Percentiles rank a stretch among this genome's conserved stretches.
phyloP scores from a whole-genome alignment of 2,888 invertebrate species.

The Dromius quadrimaculatus region DNA sequence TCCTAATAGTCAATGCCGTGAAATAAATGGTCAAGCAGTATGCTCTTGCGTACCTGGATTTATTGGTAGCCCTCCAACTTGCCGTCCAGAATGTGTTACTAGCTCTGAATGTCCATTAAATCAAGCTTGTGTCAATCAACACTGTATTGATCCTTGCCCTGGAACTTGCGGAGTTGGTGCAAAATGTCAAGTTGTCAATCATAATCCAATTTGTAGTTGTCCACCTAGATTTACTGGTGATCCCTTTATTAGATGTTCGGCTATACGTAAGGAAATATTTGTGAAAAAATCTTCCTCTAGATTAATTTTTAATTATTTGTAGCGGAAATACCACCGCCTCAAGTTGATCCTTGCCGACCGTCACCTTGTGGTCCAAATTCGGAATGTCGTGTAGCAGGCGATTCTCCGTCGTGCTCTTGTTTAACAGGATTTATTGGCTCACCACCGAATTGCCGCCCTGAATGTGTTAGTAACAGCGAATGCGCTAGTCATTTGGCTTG shows the following conservation, averaged over 20 bases:
- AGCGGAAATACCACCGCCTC: conserved; percentile 53
- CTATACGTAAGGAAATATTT: conserved; percentile 34
- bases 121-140: conserved; percentile 70
- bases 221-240: conserved; percentile 69
- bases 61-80: conserved; percentile 68
- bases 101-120: conserved; percentile 70
- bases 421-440: conserved; percentile 72
- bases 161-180: conserved; percentile 72
- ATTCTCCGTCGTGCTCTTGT: conserved; percentile 74
- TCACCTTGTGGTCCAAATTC: conserved; percentile 80
- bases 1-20: conserved; percentile 76
- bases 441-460: conserved; percentile 79
- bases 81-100: conserved; percentile 69
- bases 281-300: not conserved
- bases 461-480: conserved; percentile 80
- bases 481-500: conserved; percentile 79
- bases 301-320: not conserved
- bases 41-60: conserved; percentile 69
- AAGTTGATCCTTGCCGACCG: conserved; percentile 74
- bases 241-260: conserved; percentile 66
- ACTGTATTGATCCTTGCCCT: conserved; percentile 70
- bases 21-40: conserved; percentile 71
- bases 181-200: conserved; percentile 70
- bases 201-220: conserved; percentile 73
- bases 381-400: conserved; percentile 69